Conservation (phyloP, 2,888 invertebrate genomes). For the Gibbula magus region DNA sequence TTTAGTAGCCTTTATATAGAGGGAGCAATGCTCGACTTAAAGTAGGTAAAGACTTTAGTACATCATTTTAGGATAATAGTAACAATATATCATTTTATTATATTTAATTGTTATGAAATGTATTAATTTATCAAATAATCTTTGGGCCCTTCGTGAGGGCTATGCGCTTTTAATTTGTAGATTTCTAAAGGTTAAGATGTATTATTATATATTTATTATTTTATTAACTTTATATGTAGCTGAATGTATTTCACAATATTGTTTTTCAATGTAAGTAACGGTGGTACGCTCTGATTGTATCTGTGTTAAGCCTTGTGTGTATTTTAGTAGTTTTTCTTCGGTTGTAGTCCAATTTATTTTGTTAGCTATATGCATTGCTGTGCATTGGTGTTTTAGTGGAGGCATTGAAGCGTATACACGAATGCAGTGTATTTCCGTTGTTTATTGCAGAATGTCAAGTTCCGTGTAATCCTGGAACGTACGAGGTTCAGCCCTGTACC, state of each 20-base stretch:
- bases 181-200: too few species aligned
- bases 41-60: too few species aligned
- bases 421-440: neutral
- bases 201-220: neutral
- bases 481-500: conserved; percentile 59
- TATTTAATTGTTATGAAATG: too few species aligned
- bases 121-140: too few species aligned
- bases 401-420: neutral
- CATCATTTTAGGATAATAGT: too few species aligned
- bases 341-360: neutral
- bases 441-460: conserved; percentile 56
- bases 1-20: too few species aligned
- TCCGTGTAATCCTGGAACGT: conserved; percentile 57
- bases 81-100: too few species aligned
- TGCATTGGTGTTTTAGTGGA: neutral
- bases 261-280: neutral
- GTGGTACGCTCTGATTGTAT: neutral
- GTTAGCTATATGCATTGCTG: neutral
- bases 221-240: neutral
- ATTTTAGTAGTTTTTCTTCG: neutral
- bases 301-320: neutral
- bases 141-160: too few species aligned
- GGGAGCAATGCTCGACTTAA: too few species aligned
- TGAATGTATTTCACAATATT: neutral
- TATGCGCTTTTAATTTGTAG: too few species aligned